phyloP scores from a whole-genome alignment of 1,140 invertebrate species.

The Mamestra configurata region DNA sequence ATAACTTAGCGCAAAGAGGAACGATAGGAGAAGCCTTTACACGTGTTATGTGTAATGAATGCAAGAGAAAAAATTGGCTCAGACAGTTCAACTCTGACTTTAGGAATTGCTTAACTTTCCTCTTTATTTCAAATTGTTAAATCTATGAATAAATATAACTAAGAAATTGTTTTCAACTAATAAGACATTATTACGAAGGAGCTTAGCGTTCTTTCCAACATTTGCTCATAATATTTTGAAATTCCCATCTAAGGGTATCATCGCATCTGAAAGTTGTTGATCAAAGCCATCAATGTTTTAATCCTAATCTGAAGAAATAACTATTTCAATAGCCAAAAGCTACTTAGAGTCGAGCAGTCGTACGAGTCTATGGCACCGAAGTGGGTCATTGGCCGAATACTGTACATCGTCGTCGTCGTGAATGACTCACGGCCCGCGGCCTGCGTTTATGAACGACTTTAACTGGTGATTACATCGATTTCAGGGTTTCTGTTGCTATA shows the following conservation, averaged over 20 bases:
- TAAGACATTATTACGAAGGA: no score
- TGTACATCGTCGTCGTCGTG: conserved; percentile 64
- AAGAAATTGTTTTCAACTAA: no score
- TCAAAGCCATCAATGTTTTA: background rate
- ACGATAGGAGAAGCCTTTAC: background rate
- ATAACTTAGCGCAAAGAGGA: background rate
- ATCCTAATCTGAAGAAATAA: conserved; percentile 1
- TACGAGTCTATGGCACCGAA: conserved; percentile 71
- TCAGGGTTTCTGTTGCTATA: conserved; percentile 40
- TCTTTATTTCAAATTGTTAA: no score
- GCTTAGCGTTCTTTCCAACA: no score
- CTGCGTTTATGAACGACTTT: conserved; percentile 70
- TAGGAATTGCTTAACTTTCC: background rate
- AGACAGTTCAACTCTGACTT: background rate
- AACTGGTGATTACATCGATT: conserved; percentile 54
- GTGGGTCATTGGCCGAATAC: conserved; percentile 85
- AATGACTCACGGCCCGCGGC: conserved; percentile 73
- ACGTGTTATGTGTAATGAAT: no score
- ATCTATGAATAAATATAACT: no score
- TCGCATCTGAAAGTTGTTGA: background rate
- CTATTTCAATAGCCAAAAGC: conserved; percentile 57
- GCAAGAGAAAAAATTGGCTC: background rate
- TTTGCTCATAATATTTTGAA: background rate
- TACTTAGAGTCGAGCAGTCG: conserved; percentile 62
- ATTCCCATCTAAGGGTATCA: background rate